Evolutionary conservation across 2,797 vertebrate genomes (phyloP), one percentile per base, ranked within the genome.

Genomic region (Rhinatrema bivittatum): DNA sequence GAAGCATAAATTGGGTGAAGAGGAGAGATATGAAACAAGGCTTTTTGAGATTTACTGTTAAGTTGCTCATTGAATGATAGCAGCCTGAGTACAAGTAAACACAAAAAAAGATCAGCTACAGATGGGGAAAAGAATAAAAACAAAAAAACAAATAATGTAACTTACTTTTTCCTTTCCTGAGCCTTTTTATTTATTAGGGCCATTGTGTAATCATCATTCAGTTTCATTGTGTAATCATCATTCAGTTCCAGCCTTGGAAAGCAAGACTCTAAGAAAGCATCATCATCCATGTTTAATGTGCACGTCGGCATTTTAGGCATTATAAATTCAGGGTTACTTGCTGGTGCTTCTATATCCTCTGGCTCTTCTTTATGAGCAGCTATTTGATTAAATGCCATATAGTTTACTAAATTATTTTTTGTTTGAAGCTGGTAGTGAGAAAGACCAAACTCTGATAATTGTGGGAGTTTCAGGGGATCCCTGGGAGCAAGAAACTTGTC

Each of bases 161-260:
- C 67, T 65, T 52, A 82, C 81, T 56, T 65, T 18, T 59, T 42
- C 35, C 60, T 76, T 20, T 56, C 27, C 6, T 62, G 39, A 10
- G 77, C 20, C 16, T 50, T 79, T 66, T 87, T 93, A 30, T 34
- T 63, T 5, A 86, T 54, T 22, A 94, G 80, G 8, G 87, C 86
- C 69, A 94, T 78, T 0, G 93, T 97, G 46, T 93, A 93, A 56
- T 97, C 91, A 21, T 91, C 90, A 68, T 91, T 90, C 64, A 94
- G 75, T 62, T 76, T 89, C 71, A 84, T 43, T 3, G 85, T 90
- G 32, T 84, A 58, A 25, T 95, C 92, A 1, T 82, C 78, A 44
- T 96, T 84, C 44, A 89, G 76, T 6, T 84, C 81, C 30, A 91
- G 60, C 28, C 84, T 88, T 3, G 91, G 91, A 2, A 85, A 90